These are phyloP conservation scores for Zygogramma bicolorata DNA, from an alignment of 2,888 invertebrate species.

Conservation along the genomic window DNA sequence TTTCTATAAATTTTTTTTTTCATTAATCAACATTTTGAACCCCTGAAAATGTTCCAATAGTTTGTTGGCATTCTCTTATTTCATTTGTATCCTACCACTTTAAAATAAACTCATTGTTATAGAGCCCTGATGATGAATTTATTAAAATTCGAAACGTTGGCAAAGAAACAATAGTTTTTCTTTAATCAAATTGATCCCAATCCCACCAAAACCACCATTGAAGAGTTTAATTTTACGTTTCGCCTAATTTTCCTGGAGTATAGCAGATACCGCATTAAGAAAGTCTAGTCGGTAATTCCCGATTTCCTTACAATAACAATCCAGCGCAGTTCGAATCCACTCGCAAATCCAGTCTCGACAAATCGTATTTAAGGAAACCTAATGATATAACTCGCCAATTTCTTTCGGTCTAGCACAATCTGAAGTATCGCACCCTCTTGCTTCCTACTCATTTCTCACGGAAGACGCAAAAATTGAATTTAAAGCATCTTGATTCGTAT, in stretches of 20 bases:
- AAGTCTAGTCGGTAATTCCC: constrained; percentile 41
- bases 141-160: no score
- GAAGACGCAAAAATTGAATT: constrained; percentile 18
- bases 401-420: neutral
- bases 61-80: no score
- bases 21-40: no score
- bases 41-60: no score
- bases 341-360: constrained; percentile 45
- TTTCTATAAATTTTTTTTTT: no score
- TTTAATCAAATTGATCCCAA: no score
- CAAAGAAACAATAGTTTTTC: no score
- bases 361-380: constrained; percentile 42
- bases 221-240: neutral
- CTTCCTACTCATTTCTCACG: neutral
- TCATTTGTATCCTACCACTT: no score
- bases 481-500: constrained; percentile 17
- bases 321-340: constrained; percentile 30
- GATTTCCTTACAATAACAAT: constrained; percentile 46
- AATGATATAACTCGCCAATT: neutral
- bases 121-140: no score
- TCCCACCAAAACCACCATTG: no score
- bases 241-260: neutral
- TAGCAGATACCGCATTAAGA: constrained; percentile 33
- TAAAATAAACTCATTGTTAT: no score
- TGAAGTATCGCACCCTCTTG: neutral